A percentile compares a stretch with the other conserved stretches of the same genome.
These are phyloP conservation scores for Solenodon paradoxus DNA, from an alignment of 2,113 vertebrate species.

Conservation along the genomic window DNA sequence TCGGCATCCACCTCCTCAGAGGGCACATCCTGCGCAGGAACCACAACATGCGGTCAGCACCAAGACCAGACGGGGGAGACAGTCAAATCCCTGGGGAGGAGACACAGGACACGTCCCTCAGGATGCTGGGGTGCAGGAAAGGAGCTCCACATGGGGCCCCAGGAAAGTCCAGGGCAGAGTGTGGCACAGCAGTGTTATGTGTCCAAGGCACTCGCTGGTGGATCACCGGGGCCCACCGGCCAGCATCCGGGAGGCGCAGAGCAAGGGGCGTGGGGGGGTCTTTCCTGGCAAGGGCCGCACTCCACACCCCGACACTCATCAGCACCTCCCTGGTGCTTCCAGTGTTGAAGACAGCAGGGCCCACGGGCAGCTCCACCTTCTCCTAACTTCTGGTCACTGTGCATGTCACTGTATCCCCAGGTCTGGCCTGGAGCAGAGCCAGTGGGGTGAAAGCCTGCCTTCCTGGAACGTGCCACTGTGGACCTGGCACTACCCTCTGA, in stretches of 20 bases:
- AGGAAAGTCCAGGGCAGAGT: neutral
- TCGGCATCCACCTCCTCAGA: constrained; percentile 22
- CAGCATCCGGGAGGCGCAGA: neutral
- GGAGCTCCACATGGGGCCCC: neutral
- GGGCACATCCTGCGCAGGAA: constrained; percentile 65
- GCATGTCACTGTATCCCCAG: neutral
- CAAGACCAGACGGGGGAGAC: neutral
- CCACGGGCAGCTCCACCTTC: neutral
- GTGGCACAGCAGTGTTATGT: neutral
- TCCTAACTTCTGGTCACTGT: neutral
- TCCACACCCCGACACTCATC: neutral
- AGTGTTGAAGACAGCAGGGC: neutral
- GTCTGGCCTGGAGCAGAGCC: neutral
- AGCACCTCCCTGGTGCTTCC: neutral
- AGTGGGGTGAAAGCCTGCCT: neutral
- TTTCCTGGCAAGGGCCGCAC: neutral
- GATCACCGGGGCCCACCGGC: neutral
- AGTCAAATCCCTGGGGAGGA: constrained; percentile 60
- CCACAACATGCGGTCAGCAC: constrained; percentile 63
- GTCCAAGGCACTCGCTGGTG: neutral
- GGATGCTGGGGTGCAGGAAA: neutral
- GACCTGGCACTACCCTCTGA: neutral
- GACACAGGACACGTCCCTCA: constrained; percentile 28
- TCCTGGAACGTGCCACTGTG: neutral
- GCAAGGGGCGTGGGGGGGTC: neutral